Evolutionary conservation across 2,113 vertebrate species (phyloP).

Genomic region (Calidris pugnax): DNA sequence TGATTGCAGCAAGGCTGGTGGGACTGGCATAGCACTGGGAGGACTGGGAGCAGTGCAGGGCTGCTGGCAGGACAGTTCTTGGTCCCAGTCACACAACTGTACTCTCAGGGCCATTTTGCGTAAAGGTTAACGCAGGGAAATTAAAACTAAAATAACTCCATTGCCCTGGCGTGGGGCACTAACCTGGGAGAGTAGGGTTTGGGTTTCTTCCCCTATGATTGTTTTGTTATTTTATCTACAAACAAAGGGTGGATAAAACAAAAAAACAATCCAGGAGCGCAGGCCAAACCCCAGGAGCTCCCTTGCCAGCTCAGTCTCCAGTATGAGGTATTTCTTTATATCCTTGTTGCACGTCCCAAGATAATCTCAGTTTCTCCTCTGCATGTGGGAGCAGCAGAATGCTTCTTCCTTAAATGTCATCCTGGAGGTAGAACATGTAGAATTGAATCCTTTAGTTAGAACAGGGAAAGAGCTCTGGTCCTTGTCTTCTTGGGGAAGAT

Average conservation of each 20-base stretch:
- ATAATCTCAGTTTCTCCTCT: background rate
- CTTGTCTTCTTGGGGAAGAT: background rate
- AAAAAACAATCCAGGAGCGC: background rate
- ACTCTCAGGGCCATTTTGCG: background rate
- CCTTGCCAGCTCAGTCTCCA: background rate
- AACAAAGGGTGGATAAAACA: background rate
- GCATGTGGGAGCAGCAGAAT: background rate
- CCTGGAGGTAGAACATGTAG: background rate
- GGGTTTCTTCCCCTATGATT: background rate
- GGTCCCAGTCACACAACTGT: background rate
- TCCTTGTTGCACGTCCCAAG: background rate
- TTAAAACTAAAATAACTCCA: background rate
- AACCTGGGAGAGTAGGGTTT: background rate
- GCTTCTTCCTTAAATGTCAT: background rate
- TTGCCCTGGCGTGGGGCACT: background rate
- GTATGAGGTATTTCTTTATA: background rate
- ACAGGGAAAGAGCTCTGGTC: background rate
- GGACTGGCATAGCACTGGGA: background rate
- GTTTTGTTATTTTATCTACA: background rate
- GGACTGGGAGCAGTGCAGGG: accelerated
- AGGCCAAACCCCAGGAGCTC: background rate
- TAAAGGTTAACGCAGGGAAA: background rate
- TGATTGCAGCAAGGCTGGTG: background rate
- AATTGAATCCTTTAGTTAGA: background rate
- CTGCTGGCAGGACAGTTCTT: background rate